A percentile compares a stretch with the other conserved stretches of the same genome.
Conservation (phyloP, 2,888 invertebrate species). For the Eupithecia dodoneata region DNA sequence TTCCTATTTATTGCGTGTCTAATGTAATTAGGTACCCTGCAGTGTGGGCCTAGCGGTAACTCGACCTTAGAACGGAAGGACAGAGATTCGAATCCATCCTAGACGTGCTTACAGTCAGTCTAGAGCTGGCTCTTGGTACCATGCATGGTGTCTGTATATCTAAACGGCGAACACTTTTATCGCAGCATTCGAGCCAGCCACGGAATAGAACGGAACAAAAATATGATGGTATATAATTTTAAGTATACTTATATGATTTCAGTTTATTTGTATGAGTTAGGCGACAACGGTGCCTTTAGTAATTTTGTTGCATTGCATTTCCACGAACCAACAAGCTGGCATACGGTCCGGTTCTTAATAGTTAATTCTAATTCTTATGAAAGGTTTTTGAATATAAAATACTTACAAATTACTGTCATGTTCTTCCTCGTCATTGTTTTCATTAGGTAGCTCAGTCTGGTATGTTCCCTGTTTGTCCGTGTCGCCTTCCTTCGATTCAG, state of each 20-base stretch:
- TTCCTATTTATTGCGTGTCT: constrained; percentile 6
- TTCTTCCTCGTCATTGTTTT: constrained; percentile 15
- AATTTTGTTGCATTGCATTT: too few relatives aligned
- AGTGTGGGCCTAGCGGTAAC: neutral
- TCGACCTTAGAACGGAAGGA: constrained; percentile 10
- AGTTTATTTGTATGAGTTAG: too few relatives aligned
- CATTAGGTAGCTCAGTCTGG: constrained; percentile 17
- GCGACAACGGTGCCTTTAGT: too few relatives aligned
- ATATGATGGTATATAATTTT: too few relatives aligned
- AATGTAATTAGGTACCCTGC: constrained; percentile 4
- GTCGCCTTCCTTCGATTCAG: constrained; percentile 22
- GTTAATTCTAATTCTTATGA: neutral
- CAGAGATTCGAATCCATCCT: neutral
- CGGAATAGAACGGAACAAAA: too few relatives aligned
- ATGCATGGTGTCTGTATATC: neutral
- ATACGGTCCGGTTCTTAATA: neutral
- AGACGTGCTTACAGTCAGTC: neutral
- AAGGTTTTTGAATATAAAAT: neutral
- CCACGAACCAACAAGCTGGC: neutral
- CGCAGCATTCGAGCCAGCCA: neutral
- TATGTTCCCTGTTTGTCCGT: constrained; percentile 19
- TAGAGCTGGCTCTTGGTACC: neutral
- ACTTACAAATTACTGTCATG: constrained; percentile 7
- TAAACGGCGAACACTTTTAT: neutral
- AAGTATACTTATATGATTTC: too few relatives aligned